phyloP scores from a whole-genome alignment of 2,888 invertebrate species.

The Nomada hirtipes region DNA sequence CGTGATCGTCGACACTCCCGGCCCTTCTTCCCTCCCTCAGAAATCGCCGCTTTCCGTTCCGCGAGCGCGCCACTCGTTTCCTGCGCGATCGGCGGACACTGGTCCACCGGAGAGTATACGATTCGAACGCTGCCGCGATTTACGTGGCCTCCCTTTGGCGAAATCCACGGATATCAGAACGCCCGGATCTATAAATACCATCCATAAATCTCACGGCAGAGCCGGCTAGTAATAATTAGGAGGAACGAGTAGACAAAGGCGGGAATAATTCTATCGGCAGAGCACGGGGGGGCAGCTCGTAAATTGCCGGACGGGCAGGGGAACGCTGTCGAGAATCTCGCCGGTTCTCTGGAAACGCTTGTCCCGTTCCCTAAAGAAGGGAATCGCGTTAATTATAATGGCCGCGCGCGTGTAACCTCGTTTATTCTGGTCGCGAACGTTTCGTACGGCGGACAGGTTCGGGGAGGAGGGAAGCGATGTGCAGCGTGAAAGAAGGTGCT shows the following conservation, averaged over 20 bases:
- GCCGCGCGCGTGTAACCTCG: constrained; percentile 65
- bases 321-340: constrained; percentile 2
- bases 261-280: constrained; percentile 61
- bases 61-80: no score
- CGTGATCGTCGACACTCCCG: no score
- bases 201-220: constrained; percentile 40
- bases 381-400: constrained; percentile 79
- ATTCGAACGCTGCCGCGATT: no score
- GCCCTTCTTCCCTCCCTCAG: background rate
- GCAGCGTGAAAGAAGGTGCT: constrained; percentile 69
- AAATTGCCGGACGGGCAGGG: constrained; percentile 42
- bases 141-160: background rate
- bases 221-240: constrained; percentile 50
- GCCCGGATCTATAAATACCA: constrained; percentile 41
- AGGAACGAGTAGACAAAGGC: constrained; percentile 53
- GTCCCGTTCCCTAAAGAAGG: constrained; percentile 56
- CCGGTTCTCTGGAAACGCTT: constrained; percentile 27
- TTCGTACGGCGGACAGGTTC: constrained; percentile 15
- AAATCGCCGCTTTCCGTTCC: background rate
- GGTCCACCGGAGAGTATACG: no score
- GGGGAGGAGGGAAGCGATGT: background rate
- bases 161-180: background rate
- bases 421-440: constrained; percentile 69
- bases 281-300: constrained; percentile 34
- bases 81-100: no score